Evolutionary conservation across 2,797 vertebrate genomes (phyloP).

Genomic region (Gymnoscopelus braueri): DNA sequence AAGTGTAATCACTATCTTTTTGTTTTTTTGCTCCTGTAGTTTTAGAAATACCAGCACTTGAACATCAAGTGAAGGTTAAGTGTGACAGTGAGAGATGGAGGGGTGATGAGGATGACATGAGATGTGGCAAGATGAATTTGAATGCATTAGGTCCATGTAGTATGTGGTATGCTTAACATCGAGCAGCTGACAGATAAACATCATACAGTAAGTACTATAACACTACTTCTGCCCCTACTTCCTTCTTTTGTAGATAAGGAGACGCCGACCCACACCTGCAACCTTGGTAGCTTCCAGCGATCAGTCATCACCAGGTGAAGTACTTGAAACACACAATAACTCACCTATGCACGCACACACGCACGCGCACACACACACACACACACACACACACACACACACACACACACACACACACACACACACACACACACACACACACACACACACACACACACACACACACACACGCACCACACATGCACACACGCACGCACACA

Average conservation of each 20-base stretch:
- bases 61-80: too few species aligned
- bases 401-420: neutral
- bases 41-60: too few species aligned
- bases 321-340: neutral
- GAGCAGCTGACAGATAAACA: too few species aligned
- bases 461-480: neutral
- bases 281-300: constrained; percentile 93
- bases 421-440: constrained; percentile 1
- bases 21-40: too few species aligned
- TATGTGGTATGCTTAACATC: too few species aligned
- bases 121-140: too few species aligned
- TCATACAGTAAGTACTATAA: too few species aligned
- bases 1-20: too few species aligned
- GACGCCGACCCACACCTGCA: constrained; percentile 91
- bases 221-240: too few species aligned
- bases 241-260: constrained; percentile 83
- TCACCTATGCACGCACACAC: neutral
- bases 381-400: neutral
- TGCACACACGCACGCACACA: neutral
- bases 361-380: neutral
- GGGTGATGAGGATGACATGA: too few species aligned
- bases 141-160: too few species aligned
- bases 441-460: neutral
- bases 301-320: constrained; percentile 92
- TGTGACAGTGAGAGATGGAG: too few species aligned